Evolutionary conservation across 2,797 vertebrate genomes (phyloP), one percentile per base, ranked within the genome.

Genomic region (Leucoraja ocellata): DNA sequence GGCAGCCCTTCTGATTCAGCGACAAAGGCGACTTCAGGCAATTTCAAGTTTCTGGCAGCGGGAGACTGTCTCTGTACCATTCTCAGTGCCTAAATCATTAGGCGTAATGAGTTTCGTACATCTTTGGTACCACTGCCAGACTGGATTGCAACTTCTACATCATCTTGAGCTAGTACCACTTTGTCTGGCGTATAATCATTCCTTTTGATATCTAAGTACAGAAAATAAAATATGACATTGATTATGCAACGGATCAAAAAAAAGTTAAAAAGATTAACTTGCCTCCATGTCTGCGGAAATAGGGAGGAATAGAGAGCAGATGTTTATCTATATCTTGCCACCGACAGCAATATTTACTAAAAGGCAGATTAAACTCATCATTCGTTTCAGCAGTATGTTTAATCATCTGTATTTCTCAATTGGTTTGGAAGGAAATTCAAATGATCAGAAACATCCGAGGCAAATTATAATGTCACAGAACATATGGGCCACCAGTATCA

Each of bases 151-250:
- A 96, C 84, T 94, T 98, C 97, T 93, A 97, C 96, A 94, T 98
- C 98, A 0, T 98, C 98, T 93, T 98, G 98, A 95, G 97, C 97
- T 95, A 99, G 97, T 2, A 97, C 96, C 90, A 98, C 97, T 95
- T 99, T 99, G 95, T 99, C 98, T n/a, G 98, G 99, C 0, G 99
- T 99, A 95, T 99, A 99, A 94, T 99, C 99, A 0, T 99, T 99
- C 94, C 98, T 97, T 96, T 98, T 99, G 94, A 99, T 96, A 95
- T 99, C 99, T 99, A 95, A 63, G 58, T 28, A 93, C 28, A 65
- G n/a, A 54, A 18, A 77, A 11, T 18, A 74, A 76, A 16, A 63
- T 21, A 10, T 54, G 71, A 46, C 11, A 63, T 36, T 68, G 0
- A 68, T 61, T 13, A 0, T 93, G 93, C 93, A 0, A 9, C 76